These are phyloP conservation scores for Deroplatys truncata DNA, from an alignment of 2,888 invertebrate genomes.

Conservation along the genomic window DNA sequence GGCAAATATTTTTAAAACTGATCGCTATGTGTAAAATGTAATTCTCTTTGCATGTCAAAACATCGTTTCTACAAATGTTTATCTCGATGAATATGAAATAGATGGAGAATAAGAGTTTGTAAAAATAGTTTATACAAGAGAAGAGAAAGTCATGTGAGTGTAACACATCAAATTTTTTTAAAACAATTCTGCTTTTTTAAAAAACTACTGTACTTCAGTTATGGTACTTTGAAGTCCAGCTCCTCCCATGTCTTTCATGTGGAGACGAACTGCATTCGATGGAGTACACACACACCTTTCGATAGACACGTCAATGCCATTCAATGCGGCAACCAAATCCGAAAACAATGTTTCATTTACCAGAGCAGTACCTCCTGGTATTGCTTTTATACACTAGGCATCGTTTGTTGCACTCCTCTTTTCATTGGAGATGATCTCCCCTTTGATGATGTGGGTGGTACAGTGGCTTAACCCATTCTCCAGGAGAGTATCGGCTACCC, in stretches of 20 bases:
- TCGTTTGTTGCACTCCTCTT: not conserved
- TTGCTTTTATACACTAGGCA: not conserved
- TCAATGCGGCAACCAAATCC: not conserved
- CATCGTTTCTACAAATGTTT: no score
- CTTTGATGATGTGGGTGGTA: conserved; percentile 1
- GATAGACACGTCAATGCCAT: not conserved
- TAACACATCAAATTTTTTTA: no score
- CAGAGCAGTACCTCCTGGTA: not conserved
- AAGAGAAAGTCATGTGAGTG: no score
- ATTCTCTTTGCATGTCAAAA: no score
- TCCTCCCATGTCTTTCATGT: not conserved
- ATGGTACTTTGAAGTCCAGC: no score
- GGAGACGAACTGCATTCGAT: not conserved
- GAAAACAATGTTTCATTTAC: not conserved
- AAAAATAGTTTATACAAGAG: no score
- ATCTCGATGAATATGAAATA: no score
- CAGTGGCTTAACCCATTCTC: not conserved
- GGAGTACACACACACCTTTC: not conserved
- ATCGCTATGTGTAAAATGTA: no score
- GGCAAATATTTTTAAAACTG: no score
- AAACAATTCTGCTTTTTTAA: no score
- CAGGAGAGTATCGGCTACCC: not conserved
- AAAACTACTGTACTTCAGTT: no score
- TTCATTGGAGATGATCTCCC: not conserved
- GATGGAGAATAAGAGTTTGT: no score